Conservation (phyloP, 2,113 vertebrate species). For the Monopterus albus region DNA sequence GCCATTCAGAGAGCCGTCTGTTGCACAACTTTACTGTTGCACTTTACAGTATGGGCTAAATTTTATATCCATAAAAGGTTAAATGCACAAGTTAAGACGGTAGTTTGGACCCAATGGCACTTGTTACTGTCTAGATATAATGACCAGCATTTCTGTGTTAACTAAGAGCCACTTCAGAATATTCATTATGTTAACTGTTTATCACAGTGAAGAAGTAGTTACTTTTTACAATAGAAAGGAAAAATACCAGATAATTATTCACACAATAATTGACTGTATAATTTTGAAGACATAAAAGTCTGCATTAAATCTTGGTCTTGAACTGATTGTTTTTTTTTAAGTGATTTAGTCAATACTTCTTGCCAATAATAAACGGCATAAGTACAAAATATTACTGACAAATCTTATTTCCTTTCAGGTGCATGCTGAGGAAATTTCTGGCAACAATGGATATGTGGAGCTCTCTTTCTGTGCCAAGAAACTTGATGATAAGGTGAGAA, state of each 20-base stretch:
- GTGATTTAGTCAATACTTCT: conserved; percentile 6
- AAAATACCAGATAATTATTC: background rate
- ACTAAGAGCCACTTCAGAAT: conserved; percentile 20
- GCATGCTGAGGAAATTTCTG: conserved; percentile 93
- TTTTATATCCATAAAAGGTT: conserved; percentile 4
- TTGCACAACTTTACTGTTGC: conserved; percentile 4
- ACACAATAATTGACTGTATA: too few species aligned
- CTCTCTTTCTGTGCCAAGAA: conserved; percentile 92
- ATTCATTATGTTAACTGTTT: conserved; percentile 4
- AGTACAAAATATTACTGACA: background rate
- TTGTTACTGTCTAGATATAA: conserved; percentile 10
- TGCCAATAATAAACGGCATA: too few species aligned
- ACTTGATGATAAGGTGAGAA: conserved; percentile 92
- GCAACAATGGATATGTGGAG: conserved; percentile 94
- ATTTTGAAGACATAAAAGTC: background rate
- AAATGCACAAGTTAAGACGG: conserved; percentile 6
- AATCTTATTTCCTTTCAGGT: conserved; percentile 80
- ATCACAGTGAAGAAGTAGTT: background rate
- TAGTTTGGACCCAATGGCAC: conserved; percentile 1
- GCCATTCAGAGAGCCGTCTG: background rate
- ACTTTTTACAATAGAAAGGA: background rate
- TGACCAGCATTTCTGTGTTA: too few species aligned
- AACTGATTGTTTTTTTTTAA: too few species aligned
- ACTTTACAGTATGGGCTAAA: background rate
- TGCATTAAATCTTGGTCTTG: background rate